Evolutionary conservation across 2,888 invertebrate genomes (phyloP), one percentile per base, ranked within the genome.

Genomic region (Aphidius colemani): DNA sequence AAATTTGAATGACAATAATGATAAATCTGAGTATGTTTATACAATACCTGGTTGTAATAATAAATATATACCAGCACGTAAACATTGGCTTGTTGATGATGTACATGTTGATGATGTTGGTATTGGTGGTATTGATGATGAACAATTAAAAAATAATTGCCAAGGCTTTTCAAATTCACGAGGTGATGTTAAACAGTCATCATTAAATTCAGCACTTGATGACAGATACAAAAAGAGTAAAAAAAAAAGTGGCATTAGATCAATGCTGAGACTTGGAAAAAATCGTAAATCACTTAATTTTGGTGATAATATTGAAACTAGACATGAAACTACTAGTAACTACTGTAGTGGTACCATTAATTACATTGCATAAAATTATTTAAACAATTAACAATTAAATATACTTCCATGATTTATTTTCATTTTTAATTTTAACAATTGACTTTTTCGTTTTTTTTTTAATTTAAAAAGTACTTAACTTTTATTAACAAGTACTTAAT

Each of bases 11-110:
- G 73, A 76, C 50, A 76, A 74, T 65, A 77, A 75, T 49, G 70
- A 72, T 61, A 72, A 75, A 59, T 69, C 78, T 0, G 81, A 81
- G 56, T 82, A 80, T 62, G 61, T 77, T 59, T 79, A 79, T 59
- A 81, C 81, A n/a, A 78, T 82, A 65, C 75, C 80, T 43, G 78
- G 79, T 10, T 77, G 79, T 55, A 80, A 80, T 58, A 79, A 79
- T 63, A 81, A 81, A 62, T 75, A 74, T 71, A 59, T 74, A 82
- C 83, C 86, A 83, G 91, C 92, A 13, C 86, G 90, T 69, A 93
- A 93, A 78, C 92, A 92, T 78, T 93, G 93, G 93, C 82, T 93
- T 65, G 86, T 92, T 11, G 92, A 93, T 75, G 91, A 91, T 72
- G 88, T 87, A 57, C 84, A 72, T 7, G 70, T 70, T 18, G 74